phyloP scores from a whole-genome alignment of 2,888 invertebrate genomes.

The Conchocele bisecta region DNA sequence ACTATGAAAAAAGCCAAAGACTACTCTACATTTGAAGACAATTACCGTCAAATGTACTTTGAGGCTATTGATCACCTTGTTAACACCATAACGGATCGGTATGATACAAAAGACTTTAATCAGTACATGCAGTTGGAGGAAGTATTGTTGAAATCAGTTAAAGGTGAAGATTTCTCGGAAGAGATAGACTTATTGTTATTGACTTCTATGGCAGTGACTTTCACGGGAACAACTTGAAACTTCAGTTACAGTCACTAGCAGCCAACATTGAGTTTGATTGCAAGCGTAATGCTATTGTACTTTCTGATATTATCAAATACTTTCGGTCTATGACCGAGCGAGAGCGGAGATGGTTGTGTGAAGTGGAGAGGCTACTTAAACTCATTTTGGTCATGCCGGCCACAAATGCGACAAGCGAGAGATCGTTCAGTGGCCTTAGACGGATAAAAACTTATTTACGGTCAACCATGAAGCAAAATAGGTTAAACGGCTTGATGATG shows the following conservation, averaged over 20 bases:
- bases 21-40: constrained; percentile 7
- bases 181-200: not conserved
- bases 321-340: not conserved
- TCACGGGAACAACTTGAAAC: not conserved
- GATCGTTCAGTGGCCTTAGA: constrained; percentile 20
- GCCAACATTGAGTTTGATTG: not conserved
- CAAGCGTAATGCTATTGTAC: not conserved
- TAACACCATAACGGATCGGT: constrained; percentile 21
- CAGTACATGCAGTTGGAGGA: constrained; percentile 20
- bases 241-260: constrained; percentile 11
- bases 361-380: constrained; percentile 27
- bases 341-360: not conserved
- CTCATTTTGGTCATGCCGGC: constrained; percentile 34
- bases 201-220: constrained; percentile 10
- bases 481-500: constrained; percentile 21
- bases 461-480: constrained; percentile 18
- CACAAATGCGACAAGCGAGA: constrained; percentile 23
- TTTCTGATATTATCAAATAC: not conserved
- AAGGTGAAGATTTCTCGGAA: not conserved
- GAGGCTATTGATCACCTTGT: constrained; percentile 31
- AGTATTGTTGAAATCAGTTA: constrained; percentile 26
- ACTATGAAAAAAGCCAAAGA: constrained; percentile 8
- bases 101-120: constrained; percentile 28
- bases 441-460: constrained; percentile 20
- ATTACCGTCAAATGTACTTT: constrained; percentile 25